A percentile compares a stretch with the other conserved stretches of the same genome.
Evolutionary conservation across 1,140 invertebrate species (phyloP).

Genomic region (Papilio polytes): DNA sequence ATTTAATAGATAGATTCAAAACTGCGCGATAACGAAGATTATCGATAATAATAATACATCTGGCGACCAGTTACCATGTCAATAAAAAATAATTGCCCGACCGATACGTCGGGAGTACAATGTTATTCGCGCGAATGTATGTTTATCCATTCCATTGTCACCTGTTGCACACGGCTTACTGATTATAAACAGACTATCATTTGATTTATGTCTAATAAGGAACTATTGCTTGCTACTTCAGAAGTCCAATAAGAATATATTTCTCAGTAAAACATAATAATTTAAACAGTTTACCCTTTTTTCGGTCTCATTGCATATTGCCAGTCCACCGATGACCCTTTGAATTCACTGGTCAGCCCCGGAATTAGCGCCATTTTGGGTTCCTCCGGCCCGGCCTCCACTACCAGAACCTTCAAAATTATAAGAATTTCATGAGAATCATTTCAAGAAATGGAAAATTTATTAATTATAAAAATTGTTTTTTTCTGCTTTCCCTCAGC

Average conservation of each 20-base stretch:
- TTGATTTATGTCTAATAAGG: background rate
- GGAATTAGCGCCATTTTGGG: conserved; percentile 88
- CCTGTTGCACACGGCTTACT: background rate
- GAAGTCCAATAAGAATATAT: background rate
- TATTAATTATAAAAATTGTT: background rate
- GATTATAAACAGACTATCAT: background rate
- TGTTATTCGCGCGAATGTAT: background rate
- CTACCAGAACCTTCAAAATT: conserved; percentile 81
- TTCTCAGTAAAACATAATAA: background rate
- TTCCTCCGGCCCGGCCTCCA: conserved; percentile 89
- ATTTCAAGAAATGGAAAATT: background rate
- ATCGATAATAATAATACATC: background rate
- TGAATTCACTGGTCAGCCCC: conserved; percentile 84
- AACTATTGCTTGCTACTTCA: background rate
- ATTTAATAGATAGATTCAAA: background rate
- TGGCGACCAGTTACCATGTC: too few species aligned
- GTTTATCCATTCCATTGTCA: conserved; percentile 1
- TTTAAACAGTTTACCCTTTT: conserved; percentile 78
- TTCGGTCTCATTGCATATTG: conserved; percentile 87
- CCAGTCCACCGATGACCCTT: conserved; percentile 87
- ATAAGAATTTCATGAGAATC: background rate
- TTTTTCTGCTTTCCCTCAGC: background rate
- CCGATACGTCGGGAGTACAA: background rate
- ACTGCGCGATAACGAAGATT: background rate
- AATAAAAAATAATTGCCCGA: background rate